Conservation (phyloP, 1,140 invertebrate genomes). For the Anastrepha ludens region DNA sequence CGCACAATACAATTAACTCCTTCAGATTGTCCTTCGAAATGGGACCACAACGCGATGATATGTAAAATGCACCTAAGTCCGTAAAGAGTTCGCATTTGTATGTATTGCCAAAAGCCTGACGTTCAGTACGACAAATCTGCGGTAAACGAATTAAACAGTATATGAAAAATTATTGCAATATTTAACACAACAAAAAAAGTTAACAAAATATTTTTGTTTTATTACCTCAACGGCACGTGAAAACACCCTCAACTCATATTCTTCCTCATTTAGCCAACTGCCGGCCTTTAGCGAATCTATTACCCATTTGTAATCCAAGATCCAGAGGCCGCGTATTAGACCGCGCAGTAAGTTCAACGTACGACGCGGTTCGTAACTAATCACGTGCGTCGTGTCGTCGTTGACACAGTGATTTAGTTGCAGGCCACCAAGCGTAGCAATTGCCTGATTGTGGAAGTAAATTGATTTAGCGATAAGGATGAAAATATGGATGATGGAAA, state of each 20-base stretch:
- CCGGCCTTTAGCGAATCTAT: conserved; percentile 74
- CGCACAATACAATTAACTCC: conserved; percentile 75
- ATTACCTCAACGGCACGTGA: conserved; percentile 75
- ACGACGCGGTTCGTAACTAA: conserved; percentile 75
- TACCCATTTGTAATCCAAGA: conserved; percentile 76
- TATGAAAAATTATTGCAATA: not conserved
- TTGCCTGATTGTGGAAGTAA: conserved; percentile 64
- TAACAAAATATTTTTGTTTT: conserved; percentile 54
- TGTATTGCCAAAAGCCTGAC: conserved; percentile 75
- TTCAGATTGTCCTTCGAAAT: conserved; percentile 73
- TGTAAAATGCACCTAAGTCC: conserved; percentile 74
- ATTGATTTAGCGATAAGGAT: not conserved
- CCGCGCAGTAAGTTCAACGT: conserved; percentile 77
- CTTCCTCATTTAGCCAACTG: conserved; percentile 76
- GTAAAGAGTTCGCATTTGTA: conserved; percentile 76
- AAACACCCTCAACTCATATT: conserved; percentile 76
- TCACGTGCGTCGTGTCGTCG: conserved; percentile 76
- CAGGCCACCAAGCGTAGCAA: conserved; percentile 75
- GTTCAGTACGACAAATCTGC: conserved; percentile 75
- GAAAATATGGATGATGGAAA: not conserved
- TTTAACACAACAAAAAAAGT: conserved; percentile 54
- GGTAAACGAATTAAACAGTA: conserved; percentile 50
- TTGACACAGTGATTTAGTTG: conserved; percentile 75
- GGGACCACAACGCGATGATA: conserved; percentile 69
- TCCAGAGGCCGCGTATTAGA: conserved; percentile 77